Evolutionary conservation across 2,888 invertebrate species (phyloP), one percentile per base, ranked within the genome.

Genomic region (Drosophila setosimentum): DNA sequence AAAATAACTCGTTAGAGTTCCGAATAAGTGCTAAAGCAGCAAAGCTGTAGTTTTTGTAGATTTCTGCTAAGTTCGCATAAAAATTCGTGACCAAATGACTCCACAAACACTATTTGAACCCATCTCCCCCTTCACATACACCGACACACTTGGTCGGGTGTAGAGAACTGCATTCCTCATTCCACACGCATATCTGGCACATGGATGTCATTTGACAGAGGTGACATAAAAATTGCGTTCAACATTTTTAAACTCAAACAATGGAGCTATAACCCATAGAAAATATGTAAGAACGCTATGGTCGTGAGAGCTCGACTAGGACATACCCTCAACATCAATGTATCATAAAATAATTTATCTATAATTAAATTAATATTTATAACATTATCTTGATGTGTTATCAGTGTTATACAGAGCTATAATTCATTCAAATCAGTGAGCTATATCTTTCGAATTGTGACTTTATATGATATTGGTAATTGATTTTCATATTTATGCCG

Each of bases 211-310:
- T 81, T 86, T 76, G 84, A 73, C 87, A 62, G 71, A 83, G 85
- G 82, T 87, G 89, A 62, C 78, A 74, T 67, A 76, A 86, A 87
- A 82, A 83, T 78, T 65, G 75, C 73, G 78, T 71, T 70, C 58
- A 82, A 71, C 80, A 70, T 82, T 80, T 76, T 76, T 40, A 68
- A 79, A 74, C 58, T 75, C 75, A 71, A 82, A 84, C 85, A 87
- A 82, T 68, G 76, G 24, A 33, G 49, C 35, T 10, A 55, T 63
- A 67, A 59, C 6, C 21, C 16, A 16, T 45, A 4, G 45, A 16
- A 45, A 24, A 45, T 21, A 45, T 8, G 45, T 45, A 24, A 24
- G 45, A 45, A 45, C 0, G 24, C 0, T 1, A 24, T 8, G 4
- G 16, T 4, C 1, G 4, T 2, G 21, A 24, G 21, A 16, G 45